These are phyloP conservation scores for Prosopocoilus inquinatus DNA, from an alignment of 2,888 invertebrate species.

Conservation along the genomic window DNA sequence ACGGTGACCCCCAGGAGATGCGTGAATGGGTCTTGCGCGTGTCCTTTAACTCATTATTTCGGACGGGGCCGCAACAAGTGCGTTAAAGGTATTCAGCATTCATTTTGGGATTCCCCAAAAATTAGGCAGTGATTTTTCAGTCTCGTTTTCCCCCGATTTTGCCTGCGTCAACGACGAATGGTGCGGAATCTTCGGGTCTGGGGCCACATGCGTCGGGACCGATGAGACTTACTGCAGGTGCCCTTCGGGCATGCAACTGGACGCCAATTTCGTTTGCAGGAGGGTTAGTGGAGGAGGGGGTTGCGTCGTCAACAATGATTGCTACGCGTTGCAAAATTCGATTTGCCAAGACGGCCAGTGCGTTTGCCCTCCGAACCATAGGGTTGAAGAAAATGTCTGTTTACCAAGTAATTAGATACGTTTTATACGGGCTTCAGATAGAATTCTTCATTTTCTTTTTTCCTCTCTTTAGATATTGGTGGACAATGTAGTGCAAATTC, in stretches of 20 bases:
- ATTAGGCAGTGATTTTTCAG: not conserved
- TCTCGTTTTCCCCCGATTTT: conserved; percentile 1
- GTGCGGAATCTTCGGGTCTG: conserved; percentile 3
- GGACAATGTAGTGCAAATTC: conserved; percentile 2
- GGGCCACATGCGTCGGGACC: conserved; percentile 6
- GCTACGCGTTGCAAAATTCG: not conserved
- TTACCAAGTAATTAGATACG: conserved; percentile 10
- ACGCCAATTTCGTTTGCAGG: conserved; percentile 11
- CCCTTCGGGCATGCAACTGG: conserved; percentile 6
- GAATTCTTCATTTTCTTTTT: not conserved
- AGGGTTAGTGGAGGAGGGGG: not conserved
- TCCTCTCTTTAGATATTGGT: conserved; percentile 13
- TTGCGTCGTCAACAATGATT: not conserved
- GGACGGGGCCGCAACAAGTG: conserved; percentile 7
- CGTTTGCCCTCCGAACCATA: conserved; percentile 4
- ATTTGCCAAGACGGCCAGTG: not conserved
- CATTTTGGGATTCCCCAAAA: not conserved
- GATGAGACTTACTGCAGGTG: conserved; percentile 6
- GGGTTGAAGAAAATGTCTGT: conserved; percentile 11
- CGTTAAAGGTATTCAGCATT: conserved; percentile 2
- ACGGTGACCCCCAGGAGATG: not conserved
- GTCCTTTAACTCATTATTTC: conserved; percentile 8
- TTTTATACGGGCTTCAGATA: not conserved
- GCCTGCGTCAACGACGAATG: not conserved
- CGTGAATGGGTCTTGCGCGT: conserved; percentile 9